These are phyloP conservation scores for Pollenia amentaria DNA, from an alignment of 2,888 invertebrate genomes.

Conservation along the genomic window DNA sequence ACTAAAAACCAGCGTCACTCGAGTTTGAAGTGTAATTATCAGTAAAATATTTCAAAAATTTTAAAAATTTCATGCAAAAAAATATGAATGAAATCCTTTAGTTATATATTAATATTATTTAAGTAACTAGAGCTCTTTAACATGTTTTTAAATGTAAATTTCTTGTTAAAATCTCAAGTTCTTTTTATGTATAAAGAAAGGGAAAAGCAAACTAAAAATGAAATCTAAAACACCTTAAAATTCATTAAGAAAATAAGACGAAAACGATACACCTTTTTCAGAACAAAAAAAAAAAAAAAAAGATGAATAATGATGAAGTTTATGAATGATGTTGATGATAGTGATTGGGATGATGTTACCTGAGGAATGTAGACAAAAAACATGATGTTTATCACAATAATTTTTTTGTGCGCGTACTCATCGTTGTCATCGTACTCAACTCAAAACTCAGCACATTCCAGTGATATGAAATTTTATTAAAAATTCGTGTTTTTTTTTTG, in stretches of 20 bases:
- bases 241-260: conserved; percentile 22
- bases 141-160: conserved; percentile 36
- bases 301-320: conserved; percentile 42
- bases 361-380: conserved; percentile 52
- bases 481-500: conserved; percentile 15
- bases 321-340: conserved; percentile 51
- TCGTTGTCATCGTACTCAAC: conserved; percentile 12
- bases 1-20: not conserved
- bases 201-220: not conserved
- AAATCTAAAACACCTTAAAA: conserved; percentile 53
- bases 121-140: conserved; percentile 40
- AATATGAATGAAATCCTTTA: conserved; percentile 9
- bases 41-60: conserved; percentile 36
- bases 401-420: conserved; percentile 13
- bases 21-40: conserved; percentile 44
- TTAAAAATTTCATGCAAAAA: conserved; percentile 9
- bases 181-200: not conserved
- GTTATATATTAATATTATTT: not conserved
- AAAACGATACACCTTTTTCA: conserved; percentile 14
- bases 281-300: conserved; percentile 10
- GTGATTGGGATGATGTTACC: conserved; percentile 57
- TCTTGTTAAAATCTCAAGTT: conserved; percentile 54
- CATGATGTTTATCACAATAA: conserved; percentile 23
- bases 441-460: conserved; percentile 66
- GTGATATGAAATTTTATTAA: conserved; percentile 56